A percentile compares a stretch with the other conserved stretches of the same genome.
These are phyloP conservation scores for Habropoda laboriosa DNA, from an alignment of 1,140 invertebrate genomes.

Conservation along the genomic window DNA sequence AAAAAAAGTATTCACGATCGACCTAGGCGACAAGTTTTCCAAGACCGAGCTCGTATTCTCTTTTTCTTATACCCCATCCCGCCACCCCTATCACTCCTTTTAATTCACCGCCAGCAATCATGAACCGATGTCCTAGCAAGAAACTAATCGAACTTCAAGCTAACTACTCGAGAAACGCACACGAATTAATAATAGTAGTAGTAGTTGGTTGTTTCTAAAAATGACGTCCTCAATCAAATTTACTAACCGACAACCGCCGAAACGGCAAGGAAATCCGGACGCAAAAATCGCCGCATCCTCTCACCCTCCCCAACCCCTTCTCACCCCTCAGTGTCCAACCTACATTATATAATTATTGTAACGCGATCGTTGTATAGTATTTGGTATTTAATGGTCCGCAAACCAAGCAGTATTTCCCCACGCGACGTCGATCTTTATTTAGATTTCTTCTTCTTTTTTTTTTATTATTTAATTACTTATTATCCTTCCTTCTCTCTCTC, in stretches of 20 bases:
- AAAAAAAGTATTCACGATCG: not conserved
- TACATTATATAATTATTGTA: slow-evolving; percentile 75
- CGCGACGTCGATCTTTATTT: slow-evolving; percentile 33
- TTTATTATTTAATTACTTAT: slow-evolving; percentile 5
- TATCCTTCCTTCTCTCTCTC: slow-evolving; percentile 1
- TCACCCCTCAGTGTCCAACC: slow-evolving; percentile 7
- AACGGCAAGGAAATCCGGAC: slow-evolving; percentile 12
- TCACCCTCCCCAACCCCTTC: slow-evolving; percentile 17
- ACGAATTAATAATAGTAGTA: no score
- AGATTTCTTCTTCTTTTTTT: slow-evolving; percentile 3
- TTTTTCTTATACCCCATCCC: not conserved
- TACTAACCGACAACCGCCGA: slow-evolving; percentile 35
- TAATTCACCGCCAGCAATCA: not conserved
- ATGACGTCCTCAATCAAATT: slow-evolving; percentile 70
- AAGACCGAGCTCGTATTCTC: not conserved
- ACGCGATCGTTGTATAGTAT: slow-evolving; percentile 77
- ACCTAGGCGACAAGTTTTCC: not conserved
- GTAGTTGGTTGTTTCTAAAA: not conserved
- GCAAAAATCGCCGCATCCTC: not conserved
- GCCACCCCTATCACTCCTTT: not conserved
- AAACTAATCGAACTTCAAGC: not conserved
- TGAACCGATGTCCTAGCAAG: not conserved
- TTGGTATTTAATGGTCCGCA: slow-evolving; percentile 73
- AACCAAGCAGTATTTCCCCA: slow-evolving; percentile 68
- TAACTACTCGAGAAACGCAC: slow-evolving; percentile 16